A percentile compares a stretch with the other conserved stretches of the same genome.
These are phyloP conservation scores for Leucosticte australis DNA, from an alignment of 2,113 vertebrate genomes.

Conservation along the genomic window DNA sequence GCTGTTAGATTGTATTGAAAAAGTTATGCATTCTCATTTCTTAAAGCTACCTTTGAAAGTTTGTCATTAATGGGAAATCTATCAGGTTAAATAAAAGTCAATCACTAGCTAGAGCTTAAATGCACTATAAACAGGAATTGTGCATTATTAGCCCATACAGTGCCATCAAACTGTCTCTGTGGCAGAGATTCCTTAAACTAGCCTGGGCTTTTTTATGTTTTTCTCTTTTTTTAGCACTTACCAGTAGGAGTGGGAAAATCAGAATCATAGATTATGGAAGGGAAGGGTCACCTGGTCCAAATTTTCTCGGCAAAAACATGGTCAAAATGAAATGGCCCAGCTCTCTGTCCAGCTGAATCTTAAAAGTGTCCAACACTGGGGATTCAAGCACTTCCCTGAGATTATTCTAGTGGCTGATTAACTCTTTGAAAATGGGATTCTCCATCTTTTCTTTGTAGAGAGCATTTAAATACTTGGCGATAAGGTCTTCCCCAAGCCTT, in stretches of 20 bases:
- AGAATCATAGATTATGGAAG: not conserved
- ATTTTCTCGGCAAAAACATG: not conserved
- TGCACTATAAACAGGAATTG: not conserved
- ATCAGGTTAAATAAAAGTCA: not conserved
- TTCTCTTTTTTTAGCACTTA: not conserved
- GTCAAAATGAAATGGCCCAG: not conserved
- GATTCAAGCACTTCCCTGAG: not conserved
- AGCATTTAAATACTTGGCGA: not conserved
- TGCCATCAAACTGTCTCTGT: not conserved
- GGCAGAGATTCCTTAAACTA: not conserved
- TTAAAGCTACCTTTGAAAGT: not conserved
- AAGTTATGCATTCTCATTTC: not conserved
- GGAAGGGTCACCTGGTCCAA: not conserved
- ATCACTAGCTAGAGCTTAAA: not conserved
- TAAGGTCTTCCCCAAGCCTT: not conserved
- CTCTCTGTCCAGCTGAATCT: not conserved
- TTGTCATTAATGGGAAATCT: not conserved
- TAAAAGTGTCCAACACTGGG: not conserved
- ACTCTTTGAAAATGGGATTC: not conserved
- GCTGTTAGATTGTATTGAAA: not conserved
- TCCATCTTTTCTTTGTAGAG: not conserved
- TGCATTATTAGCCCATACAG: not conserved
- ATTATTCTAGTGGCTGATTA: not conserved
- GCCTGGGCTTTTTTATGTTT: not conserved
- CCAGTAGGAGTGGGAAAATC: not conserved